These are phyloP conservation scores for Incurvaria masculella DNA, from an alignment of 2,888 invertebrate genomes.

Conservation along the genomic window DNA sequence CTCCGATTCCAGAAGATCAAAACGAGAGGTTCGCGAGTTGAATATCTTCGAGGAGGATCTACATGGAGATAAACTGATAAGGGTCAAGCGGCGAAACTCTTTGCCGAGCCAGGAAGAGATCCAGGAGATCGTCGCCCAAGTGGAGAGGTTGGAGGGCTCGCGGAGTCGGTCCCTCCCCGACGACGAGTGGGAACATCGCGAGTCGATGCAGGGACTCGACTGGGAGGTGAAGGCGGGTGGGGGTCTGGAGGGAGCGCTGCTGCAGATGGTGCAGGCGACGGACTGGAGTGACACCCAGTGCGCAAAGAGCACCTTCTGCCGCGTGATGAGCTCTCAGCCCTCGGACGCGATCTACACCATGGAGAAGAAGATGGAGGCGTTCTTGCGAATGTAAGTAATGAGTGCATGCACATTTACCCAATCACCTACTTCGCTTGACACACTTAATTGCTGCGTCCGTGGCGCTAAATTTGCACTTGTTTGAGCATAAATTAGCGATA, in stretches of 20 bases:
- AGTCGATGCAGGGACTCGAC: conserved; percentile 35
- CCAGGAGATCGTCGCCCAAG: neutral
- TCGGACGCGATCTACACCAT: conserved; percentile 68
- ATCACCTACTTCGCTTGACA: neutral
- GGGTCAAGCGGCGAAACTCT: conserved; percentile 25
- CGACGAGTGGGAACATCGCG: conserved; percentile 44
- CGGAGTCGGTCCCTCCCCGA: conserved; percentile 34
- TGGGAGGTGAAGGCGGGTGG: conserved; percentile 21
- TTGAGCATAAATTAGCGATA: too few relatives aligned
- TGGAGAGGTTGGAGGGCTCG: conserved; percentile 27
- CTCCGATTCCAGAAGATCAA: conserved; percentile 29
- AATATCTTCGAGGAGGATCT: conserved; percentile 24
- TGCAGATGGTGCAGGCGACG: conserved; percentile 47
- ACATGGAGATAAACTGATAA: conserved; percentile 21
- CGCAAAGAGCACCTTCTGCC: conserved; percentile 74
- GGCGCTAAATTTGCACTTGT: too few relatives aligned
- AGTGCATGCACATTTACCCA: neutral
- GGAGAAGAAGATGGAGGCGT: conserved; percentile 78
- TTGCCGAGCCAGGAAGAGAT: neutral
- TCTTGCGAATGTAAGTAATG: conserved; percentile 67
- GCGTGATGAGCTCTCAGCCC: conserved; percentile 66
- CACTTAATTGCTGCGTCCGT: neutral
- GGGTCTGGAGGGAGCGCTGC: conserved; percentile 40
- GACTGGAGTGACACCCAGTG: conserved; percentile 77
- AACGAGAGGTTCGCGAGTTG: conserved; percentile 28